Evolutionary conservation across 1,140 invertebrate genomes (phyloP).

Genomic region (Pseudobourletiella spinata): DNA sequence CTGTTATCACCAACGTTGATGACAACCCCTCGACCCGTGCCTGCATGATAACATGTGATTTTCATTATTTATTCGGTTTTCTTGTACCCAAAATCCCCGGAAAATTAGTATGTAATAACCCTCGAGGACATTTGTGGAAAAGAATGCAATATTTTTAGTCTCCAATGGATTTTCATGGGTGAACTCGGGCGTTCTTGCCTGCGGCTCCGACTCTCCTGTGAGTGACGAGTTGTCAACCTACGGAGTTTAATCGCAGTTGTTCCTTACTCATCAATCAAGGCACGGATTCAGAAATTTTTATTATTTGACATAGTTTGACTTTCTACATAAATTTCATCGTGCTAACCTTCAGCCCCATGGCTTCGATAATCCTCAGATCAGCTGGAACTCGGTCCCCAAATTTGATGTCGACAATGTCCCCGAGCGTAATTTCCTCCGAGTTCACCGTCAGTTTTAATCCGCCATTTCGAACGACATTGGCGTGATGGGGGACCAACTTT

Average conservation of each 20-base stretch:
- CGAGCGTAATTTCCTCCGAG: conserved; percentile 82
- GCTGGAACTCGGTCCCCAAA: conserved; percentile 47
- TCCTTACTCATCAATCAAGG: too few relatives aligned
- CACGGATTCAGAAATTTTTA: too few relatives aligned
- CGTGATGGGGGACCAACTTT: conserved; percentile 88
- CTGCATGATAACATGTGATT: too few relatives aligned
- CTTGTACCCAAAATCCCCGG: too few relatives aligned
- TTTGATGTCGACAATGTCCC: conserved; percentile 72
- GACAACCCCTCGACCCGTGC: conserved; percentile 63
- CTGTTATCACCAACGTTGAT: conserved; percentile 71
- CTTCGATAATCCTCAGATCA: conserved; percentile 49
- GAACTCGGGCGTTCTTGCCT: conserved; percentile 45
- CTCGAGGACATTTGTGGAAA: conserved; percentile 59
- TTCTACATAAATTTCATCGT: too few relatives aligned
- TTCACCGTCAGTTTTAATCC: conserved; percentile 80
- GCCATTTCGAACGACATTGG: conserved; percentile 87
- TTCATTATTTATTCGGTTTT: too few relatives aligned
- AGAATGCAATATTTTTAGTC: conserved; percentile 62
- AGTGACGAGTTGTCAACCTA: conserved; percentile 45
- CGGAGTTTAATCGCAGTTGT: too few relatives aligned
- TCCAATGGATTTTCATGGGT: conserved; percentile 60
- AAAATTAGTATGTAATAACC: too few relatives aligned
- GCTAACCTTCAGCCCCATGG: conserved; percentile 52
- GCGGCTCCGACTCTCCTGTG: conserved; percentile 37
- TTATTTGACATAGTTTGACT: too few relatives aligned